A percentile compares a stretch with the other conserved stretches of the same genome.
phyloP scores from a whole-genome alignment of 2,797 vertebrate species.

The Chaetophractus vellerosus region DNA sequence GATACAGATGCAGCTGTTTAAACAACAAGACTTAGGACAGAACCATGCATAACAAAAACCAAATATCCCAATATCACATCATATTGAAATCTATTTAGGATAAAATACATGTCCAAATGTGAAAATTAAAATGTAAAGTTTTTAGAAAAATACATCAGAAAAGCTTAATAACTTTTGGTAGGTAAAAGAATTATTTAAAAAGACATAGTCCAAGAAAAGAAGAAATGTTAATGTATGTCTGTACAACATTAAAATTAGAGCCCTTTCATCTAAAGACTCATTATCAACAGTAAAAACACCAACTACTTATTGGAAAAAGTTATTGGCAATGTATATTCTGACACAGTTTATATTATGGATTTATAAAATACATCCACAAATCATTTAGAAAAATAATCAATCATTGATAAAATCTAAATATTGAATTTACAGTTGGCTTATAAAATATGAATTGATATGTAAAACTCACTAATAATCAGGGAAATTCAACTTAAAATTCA shows the following conservation, averaged over 20 bases:
- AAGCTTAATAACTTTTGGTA: neutral
- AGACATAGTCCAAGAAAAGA: neutral
- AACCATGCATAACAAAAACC: neutral
- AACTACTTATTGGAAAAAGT: neutral
- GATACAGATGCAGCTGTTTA: neutral
- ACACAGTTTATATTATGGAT: neutral
- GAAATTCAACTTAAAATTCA: neutral
- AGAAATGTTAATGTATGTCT: neutral
- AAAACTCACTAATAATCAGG: neutral
- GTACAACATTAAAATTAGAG: neutral
- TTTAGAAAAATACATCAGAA: neutral
- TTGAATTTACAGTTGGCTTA: neutral
- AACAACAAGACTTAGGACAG: neutral
- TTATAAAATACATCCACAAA: neutral
- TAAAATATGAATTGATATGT: neutral
- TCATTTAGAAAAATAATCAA: neutral
- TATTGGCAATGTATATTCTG: neutral
- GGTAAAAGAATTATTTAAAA: neutral
- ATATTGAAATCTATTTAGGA: neutral
- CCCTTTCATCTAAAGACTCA: neutral
- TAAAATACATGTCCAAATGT: neutral
- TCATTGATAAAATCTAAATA: neutral
- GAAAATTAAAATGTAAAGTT: neutral
- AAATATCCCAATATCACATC: neutral
- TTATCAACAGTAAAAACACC: neutral